A percentile compares a stretch with the other conserved stretches of the same genome.
Conservation (phyloP, 2,888 invertebrate genomes). For the Octonoba sinensis region DNA sequence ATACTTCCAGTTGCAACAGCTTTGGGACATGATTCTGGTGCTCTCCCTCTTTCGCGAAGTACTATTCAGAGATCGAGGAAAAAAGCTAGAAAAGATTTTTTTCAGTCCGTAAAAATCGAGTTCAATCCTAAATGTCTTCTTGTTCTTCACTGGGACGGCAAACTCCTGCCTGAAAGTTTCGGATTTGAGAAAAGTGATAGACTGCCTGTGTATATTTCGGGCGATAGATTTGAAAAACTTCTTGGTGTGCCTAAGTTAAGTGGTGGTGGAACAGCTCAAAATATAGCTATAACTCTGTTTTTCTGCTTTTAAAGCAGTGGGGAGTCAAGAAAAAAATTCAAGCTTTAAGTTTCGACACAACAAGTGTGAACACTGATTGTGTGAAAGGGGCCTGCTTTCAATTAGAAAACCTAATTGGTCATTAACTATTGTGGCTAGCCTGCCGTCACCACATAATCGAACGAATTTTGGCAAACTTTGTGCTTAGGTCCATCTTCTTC, state of each 20-base stretch:
- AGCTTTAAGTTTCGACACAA: conserved; percentile 1
- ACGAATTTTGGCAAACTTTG: not conserved
- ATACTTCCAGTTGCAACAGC: conserved; percentile 7
- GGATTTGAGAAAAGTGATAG: not conserved
- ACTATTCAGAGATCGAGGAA: conserved; percentile 5
- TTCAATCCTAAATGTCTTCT: not conserved
- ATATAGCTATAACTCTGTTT: conserved; percentile 3
- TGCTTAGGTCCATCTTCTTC: not conserved
- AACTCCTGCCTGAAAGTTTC: not conserved
- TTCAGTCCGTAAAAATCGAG: not conserved
- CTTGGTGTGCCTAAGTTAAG: not conserved
- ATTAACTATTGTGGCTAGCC: conserved; percentile 8
- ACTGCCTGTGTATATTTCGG: not conserved
- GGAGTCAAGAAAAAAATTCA: conserved; percentile 6
- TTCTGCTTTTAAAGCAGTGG: not conserved
- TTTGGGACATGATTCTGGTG: not conserved
- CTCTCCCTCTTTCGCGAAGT: not conserved
- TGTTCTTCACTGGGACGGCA: not conserved
- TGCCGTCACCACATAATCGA: conserved; percentile 2
- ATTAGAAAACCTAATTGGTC: not conserved
- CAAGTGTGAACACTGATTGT: too few species aligned
- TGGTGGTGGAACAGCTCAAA: not conserved
- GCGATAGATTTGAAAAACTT: conserved; percentile 1
- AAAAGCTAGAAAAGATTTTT: conserved; percentile 2
- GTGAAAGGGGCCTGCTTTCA: not conserved